A percentile compares a stretch with the other conserved stretches of the same genome.
phyloP scores from a whole-genome alignment of 2,113 vertebrate species.

The Trachemys scripta region DNA sequence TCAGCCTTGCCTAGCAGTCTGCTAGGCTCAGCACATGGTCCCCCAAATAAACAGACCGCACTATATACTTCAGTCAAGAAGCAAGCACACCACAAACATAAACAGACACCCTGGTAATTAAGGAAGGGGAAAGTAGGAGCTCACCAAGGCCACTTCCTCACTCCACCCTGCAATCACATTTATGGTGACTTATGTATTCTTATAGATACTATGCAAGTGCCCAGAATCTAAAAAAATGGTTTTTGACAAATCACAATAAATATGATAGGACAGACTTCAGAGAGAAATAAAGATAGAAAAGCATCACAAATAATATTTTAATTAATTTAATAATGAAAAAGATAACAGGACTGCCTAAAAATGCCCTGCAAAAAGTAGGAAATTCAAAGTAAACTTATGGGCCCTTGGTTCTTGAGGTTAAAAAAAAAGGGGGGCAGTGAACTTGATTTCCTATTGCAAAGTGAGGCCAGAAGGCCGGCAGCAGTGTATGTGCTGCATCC shows the following conservation, averaged over 20 bases:
- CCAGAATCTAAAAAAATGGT: rapidly evolving
- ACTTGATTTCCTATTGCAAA: background rate
- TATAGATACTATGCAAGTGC: background rate
- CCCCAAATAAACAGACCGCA: too few relatives aligned
- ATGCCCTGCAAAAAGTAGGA: background rate
- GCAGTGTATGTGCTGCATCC: rapidly evolving
- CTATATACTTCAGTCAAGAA: too few relatives aligned
- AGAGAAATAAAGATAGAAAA: background rate
- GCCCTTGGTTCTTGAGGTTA: too few relatives aligned
- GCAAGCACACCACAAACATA: too few relatives aligned
- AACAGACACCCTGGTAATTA: background rate
- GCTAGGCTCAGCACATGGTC: background rate
- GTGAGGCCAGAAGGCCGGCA: rapidly evolving
- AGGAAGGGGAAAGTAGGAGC: rapidly evolving
- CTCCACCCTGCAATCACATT: rapidly evolving
- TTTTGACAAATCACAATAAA: background rate
- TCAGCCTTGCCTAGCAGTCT: too few relatives aligned
- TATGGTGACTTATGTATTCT: rapidly evolving
- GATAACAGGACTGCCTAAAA: background rate
- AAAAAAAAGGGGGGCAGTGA: too few relatives aligned
- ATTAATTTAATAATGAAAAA: background rate
- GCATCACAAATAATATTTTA: background rate
- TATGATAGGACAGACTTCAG: background rate
- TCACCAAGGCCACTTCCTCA: rapidly evolving
- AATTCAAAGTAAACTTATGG: background rate